Percentiles rank a stretch among this genome's conserved stretches.
These are phyloP conservation scores for Erpobdella octoculata DNA, from an alignment of 2,888 invertebrate species.

Conservation along the genomic window DNA sequence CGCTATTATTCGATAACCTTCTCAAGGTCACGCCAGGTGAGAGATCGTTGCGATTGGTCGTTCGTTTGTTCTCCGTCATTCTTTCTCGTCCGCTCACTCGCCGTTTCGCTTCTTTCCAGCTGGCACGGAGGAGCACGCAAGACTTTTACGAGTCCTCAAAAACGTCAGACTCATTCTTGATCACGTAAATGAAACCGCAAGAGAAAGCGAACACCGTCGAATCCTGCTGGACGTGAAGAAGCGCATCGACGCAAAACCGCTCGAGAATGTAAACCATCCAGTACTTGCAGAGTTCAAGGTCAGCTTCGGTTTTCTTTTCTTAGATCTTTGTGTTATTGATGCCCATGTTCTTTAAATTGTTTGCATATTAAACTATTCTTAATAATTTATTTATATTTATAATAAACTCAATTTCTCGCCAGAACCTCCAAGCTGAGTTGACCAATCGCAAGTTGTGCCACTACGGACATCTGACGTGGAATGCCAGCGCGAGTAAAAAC, in stretches of 20 bases:
- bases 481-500: constrained; percentile 43
- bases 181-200: constrained; percentile 59
- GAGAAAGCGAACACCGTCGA: constrained; percentile 23
- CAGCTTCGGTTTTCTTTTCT: background rate
- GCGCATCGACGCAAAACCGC: constrained; percentile 13
- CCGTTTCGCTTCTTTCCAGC: constrained; percentile 40
- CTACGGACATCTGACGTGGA: constrained; percentile 73
- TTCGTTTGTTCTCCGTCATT: background rate
- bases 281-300: constrained; percentile 44
- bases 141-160: constrained; percentile 61
- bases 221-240: constrained; percentile 21
- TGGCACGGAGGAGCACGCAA: constrained; percentile 50
- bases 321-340: background rate
- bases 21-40: constrained; percentile 61
- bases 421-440: constrained; percentile 61
- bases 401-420: no score
- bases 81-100: no score
- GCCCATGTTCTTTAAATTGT: no score
- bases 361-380: no score
- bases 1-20: constrained; percentile 73
- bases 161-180: constrained; percentile 72
- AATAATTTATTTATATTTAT: no score
- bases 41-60: no score
- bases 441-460: constrained; percentile 70
- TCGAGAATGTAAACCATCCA: constrained; percentile 32